Percentiles rank a stretch among this genome's conserved stretches.
Evolutionary conservation across 2,797 vertebrate genomes (phyloP).

Genomic region (Buphagus erythrorhynchus): DNA sequence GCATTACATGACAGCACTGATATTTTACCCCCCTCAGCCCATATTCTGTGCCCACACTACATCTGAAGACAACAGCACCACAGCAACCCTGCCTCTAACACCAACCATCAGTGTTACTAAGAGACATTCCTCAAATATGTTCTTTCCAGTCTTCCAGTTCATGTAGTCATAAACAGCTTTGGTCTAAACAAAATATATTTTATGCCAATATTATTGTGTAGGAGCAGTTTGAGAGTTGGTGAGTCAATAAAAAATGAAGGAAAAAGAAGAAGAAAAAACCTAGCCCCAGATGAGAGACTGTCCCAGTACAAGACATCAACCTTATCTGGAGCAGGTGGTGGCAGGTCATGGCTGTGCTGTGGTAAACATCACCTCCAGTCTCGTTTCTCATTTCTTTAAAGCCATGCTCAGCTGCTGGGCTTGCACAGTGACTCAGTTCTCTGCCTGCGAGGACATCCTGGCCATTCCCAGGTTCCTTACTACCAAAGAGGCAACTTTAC

Average conservation of each 20-base stretch:
- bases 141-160: background rate
- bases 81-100: background rate
- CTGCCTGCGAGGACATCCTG: background rate
- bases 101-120: accelerated
- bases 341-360: background rate
- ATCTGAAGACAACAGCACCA: background rate
- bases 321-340: background rate
- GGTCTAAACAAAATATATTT: accelerated
- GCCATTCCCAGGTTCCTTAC: background rate
- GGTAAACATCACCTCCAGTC: background rate
- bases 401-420: background rate
- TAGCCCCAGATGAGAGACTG: background rate
- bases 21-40: background rate
- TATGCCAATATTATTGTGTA: accelerated
- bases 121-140: background rate
- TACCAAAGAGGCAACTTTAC: background rate
- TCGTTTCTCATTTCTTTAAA: background rate
- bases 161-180: background rate
- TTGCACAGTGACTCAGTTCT: background rate
- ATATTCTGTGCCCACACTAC: background rate
- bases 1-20: background rate
- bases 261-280: background rate
- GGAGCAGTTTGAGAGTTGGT: background rate
- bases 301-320: background rate
- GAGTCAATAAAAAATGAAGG: background rate